Base-by-base conservation (phyloP, 2,113 vertebrate species). In the Petroica traversi region DNA sequence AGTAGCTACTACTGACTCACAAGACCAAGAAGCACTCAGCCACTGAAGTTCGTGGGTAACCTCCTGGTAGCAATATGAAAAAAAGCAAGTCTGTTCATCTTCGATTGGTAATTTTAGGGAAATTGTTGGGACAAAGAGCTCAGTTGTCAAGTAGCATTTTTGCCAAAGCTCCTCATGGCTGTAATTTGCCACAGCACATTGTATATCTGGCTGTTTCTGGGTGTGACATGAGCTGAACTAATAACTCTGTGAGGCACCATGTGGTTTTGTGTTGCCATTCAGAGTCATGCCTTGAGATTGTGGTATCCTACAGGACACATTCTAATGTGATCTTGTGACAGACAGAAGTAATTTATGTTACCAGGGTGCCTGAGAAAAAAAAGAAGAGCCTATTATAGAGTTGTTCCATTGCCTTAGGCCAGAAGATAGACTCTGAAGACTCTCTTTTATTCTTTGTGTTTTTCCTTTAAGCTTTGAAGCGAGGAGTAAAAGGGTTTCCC, bases 351-450 rank as follows among this genome's bases (percentile, higher is more conserved):
- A 96, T 95, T 92, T 83, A 77, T 85, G 43, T 85, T 94, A 88
- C 71, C 63, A 92, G 38, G 43, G 55, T 89, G 75, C 59, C 46
- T 79, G 31, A 93, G 66, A 20, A 80, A 45, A 49, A 26, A 67
- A 79, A 89, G 83, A 61, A 6, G 12, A 82, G 46, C 64, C 87
- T 88, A 33, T 94, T 93, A 92, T 66, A 80, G 51, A 59, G 67
- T 88, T 94, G 72, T 89, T 94, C 75, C 46, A 59, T 85, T 90
- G 93, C 93, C 95, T 83, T 80, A 93, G 93, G 94, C 93, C 63
- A 74, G 89, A 88, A 96, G 81, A 93, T 38, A 92, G 62, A 58
- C 55, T 85, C 94, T 89, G 93, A 97, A 94, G 82, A 83, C 59
- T 93, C 40, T 93, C 71, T 77, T 96, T 96, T 90, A 90, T 95